Percentiles rank a stretch among this genome's conserved stretches.
Conservation (phyloP, 2,113 vertebrate species). For the Forbesichthys papilliferus region DNA sequence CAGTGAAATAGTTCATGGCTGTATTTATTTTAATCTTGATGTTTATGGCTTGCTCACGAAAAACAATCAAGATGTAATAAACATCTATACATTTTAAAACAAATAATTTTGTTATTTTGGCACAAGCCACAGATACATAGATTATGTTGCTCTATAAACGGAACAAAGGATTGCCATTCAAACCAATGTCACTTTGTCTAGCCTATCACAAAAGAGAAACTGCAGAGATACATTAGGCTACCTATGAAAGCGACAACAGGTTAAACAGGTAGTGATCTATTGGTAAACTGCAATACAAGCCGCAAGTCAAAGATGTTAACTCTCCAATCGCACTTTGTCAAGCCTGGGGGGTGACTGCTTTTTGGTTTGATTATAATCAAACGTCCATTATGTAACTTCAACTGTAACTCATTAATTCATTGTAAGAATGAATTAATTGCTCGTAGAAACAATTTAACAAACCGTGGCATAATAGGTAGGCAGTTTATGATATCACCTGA, state of each 20-base stretch:
- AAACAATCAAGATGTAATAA: no score
- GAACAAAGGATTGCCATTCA: not conserved
- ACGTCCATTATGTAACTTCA: not conserved
- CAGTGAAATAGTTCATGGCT: no score
- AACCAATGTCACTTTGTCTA: not conserved
- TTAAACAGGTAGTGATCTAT: conserved; percentile 46
- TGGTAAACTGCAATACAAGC: conserved; percentile 27
- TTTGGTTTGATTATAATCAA: conserved; percentile 15
- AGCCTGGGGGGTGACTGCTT: conserved; percentile 31
- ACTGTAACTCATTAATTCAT: conserved; percentile 15
- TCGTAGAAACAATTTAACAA: conserved; percentile 2
- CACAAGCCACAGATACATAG: no score
- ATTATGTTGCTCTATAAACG: no score
- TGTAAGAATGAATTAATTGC: not conserved
- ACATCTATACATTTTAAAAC: no score
- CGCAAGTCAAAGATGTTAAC: not conserved
- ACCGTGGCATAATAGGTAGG: not conserved
- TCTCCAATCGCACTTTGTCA: not conserved
- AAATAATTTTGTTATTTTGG: no score
- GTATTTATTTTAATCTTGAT: no score
- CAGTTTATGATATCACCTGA: conserved; percentile 81
- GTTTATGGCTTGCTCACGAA: no score
- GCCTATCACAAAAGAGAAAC: not conserved
- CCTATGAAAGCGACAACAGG: conserved; percentile 40
- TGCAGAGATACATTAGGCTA: conserved; percentile 8